phyloP scores from a whole-genome alignment of 1,140 invertebrate genomes.

The Macrobrachium rosenbergii region DNA sequence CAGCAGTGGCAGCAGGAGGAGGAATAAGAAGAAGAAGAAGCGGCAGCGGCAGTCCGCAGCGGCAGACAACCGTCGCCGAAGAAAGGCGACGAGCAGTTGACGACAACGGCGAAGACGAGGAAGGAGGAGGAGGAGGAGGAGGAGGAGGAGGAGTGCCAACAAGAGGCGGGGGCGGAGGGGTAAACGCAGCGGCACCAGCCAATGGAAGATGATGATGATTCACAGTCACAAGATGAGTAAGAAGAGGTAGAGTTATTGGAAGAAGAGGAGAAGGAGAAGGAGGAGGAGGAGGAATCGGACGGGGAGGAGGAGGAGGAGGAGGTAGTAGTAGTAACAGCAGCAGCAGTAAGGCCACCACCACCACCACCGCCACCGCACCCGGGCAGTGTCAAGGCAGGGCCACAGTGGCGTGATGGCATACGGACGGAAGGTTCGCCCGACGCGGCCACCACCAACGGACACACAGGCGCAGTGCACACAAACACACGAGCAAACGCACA shows the following conservation, averaged over 20 bases:
- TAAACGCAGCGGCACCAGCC: no score
- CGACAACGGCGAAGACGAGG: no score
- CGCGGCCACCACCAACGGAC: conserved; percentile 6
- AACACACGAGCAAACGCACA: conserved; percentile 25
- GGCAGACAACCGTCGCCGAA: neutral
- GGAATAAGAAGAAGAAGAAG: neutral
- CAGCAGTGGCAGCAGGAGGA: neutral
- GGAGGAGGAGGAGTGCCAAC: no score
- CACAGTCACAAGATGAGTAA: no score
- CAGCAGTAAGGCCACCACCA: neutral
- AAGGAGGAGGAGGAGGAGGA: no score
- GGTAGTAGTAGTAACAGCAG: conserved; percentile 3
- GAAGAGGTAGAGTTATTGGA: no score
- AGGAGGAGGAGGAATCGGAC: neutral
- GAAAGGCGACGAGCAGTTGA: no score
- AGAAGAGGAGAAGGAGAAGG: no score
- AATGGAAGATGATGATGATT: no score
- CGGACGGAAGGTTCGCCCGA: neutral
- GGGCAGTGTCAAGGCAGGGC: neutral
- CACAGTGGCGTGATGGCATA: neutral
- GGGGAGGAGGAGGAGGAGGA: conserved; percentile 4
- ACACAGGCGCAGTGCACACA: conserved; percentile 44
- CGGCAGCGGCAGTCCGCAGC: neutral
- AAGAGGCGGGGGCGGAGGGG: no score
- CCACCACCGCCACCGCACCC: neutral